Evolutionary conservation across 2,797 vertebrate genomes (phyloP).

Genomic region (Iguana delicatissima): DNA sequence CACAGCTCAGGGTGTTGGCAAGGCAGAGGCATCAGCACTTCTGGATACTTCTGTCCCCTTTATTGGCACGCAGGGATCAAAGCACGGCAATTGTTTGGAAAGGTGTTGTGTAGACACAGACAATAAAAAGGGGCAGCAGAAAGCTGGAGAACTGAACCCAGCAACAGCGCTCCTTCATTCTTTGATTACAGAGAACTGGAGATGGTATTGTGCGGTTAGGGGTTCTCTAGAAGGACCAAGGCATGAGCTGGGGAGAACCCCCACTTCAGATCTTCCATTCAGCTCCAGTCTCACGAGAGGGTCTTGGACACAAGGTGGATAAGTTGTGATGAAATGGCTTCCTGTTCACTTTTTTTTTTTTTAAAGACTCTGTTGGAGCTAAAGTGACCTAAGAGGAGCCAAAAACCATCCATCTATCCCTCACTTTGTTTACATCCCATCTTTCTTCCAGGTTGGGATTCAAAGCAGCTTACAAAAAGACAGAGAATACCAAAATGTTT

Average conservation of each 20-base stretch:
- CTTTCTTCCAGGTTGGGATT: too few species aligned
- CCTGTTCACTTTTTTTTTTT: too few species aligned
- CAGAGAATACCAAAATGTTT: too few species aligned
- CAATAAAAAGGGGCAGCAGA: neutral
- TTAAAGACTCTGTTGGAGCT: too few species aligned
- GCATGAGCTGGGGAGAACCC: neutral
- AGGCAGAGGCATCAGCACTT: neutral
- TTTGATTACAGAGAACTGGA: neutral
- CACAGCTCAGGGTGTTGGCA: conserved; percentile 41
- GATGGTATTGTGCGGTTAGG: neutral
- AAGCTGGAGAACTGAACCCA: neutral
- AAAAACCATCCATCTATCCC: too few species aligned
- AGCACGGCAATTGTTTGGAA: neutral
- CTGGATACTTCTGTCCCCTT: accelerated
- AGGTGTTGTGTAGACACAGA: accelerated
- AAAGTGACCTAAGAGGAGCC: too few species aligned
- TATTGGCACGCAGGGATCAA: neutral
- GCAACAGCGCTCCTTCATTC: neutral
- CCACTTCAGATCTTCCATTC: neutral
- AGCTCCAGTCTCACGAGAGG: neutral
- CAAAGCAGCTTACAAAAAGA: too few species aligned
- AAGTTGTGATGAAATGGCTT: neutral
- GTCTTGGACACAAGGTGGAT: neutral
- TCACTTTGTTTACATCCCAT: too few species aligned
- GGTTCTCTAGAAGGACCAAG: too few species aligned